Base-by-base conservation (phyloP, 2,888 invertebrate species). In the Drosophila aldrichi region DNA sequence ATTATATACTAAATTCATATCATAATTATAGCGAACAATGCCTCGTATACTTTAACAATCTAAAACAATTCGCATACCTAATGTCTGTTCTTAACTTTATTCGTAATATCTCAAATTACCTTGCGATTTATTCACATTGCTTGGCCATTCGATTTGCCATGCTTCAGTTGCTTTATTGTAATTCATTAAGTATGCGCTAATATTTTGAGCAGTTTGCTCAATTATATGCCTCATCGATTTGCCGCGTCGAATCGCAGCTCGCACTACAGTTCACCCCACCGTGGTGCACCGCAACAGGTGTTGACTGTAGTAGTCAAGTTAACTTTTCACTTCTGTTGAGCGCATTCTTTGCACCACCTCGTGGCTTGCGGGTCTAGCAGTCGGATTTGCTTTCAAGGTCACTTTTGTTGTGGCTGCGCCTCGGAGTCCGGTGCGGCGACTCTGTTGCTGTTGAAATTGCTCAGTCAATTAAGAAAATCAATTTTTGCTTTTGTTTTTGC, bases 391-490 rank as follows among this genome's bases (percentile, higher is more conserved):
- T 71, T 82, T 85, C 84, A 84, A 84, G 87, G 84, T 85, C 82
- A 84, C 54, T 51, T 74, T 72, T 81, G 79, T 74, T 77, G 72
- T 74, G 68, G 70, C 64, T 68, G 41, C 43, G 54, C 44, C 73
- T 64, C 57, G 70, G 63, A 74, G 67, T 71, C 36, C 59, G 62
- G 40, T 12, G 44, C 38, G 46, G n/a, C 48, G 46, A 52, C 29
- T 40, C 14, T 41, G 29, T n/a, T n/a, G 60, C 76, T 83, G 76
- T 79, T 87, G 90, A 87, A 84, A 84, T 72, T 83, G 79, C 69
- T 79, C 62, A 83, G 88, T 79, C 86, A 76, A 81, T 88, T 85
- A 79, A 77, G 80, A 82, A 89, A 89, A 85, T 89, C 74, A 70
- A 71, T 85, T 85, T 85, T 75, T 59, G 70, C 70, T 70, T 74